Base-by-base conservation (phyloP, 1,140 invertebrate genomes). In the Grapholita molesta region DNA sequence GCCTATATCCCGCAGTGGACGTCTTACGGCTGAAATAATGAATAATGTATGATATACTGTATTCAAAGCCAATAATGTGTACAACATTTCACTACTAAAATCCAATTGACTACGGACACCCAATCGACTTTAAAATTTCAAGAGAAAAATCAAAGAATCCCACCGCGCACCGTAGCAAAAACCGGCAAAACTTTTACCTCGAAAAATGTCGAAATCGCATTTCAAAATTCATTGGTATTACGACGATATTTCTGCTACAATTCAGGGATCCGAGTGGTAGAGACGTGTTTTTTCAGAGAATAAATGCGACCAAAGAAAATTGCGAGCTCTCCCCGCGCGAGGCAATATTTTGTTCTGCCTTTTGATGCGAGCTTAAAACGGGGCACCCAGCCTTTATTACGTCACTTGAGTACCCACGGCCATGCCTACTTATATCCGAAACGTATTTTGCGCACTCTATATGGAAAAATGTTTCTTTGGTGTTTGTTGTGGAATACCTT, bases 271-370 rank as follows among this genome's bases (percentile, higher is more conserved):
- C 42, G 18, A 48, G 42, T 48, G 53, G 12, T n/a, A 6, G 53
- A 23, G 23, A 28, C 55, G 25, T 61, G 28, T 61, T 61, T 61
- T 61, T 61, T 28, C 55, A 61, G 53, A 25, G 55, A 30, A 61
- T 61, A 61, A 61, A 61, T 61, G 55, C 55, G 55, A 61, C 55
- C 25, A 61, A 61, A 61, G 55, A 61, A 61, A 61, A 61, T 61
- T 61, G 55, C 55, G 55, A 61, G 55, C 15, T 15, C 55, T 61
- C 55, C 25, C 55, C 24, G 25, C n/a, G 53, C 53, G 23, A 55
- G 55, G 55, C 55, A 61, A 61, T 61, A 61, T 61, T 61, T 61
- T 61, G 55, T 61, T 61, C 55, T 28, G 32, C 55, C 55, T 61
- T 61, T 61, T 61, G 55, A 61, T 61, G 55, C 55, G 55, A 30